A percentile compares a stretch with the other conserved stretches of the same genome.
Conservation (phyloP, 2,113 vertebrate genomes). For the Boulengeromyrus knoepffleri region DNA sequence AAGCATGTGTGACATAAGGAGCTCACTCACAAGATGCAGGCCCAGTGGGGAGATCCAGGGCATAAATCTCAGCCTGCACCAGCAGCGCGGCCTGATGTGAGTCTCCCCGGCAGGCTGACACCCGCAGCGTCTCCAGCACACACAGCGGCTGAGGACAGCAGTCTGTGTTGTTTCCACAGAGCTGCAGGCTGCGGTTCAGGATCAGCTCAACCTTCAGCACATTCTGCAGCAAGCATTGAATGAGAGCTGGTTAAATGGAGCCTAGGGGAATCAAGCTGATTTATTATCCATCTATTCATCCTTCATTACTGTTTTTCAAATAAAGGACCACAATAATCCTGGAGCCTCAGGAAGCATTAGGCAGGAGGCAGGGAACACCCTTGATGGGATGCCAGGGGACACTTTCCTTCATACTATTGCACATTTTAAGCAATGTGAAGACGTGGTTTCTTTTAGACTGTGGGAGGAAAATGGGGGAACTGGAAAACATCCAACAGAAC, state of each 20-base stretch:
- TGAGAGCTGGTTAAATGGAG: constrained; percentile 12
- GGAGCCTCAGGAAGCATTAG: neutral
- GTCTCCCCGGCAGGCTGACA: constrained; percentile 64
- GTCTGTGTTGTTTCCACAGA: constrained; percentile 58
- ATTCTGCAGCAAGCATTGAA: constrained; percentile 47
- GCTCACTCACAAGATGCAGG: constrained; percentile 59
- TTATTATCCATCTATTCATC: neutral
- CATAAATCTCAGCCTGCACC: constrained; percentile 74
- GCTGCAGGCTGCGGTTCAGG: constrained; percentile 48
- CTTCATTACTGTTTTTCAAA: neutral
- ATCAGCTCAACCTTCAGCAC: constrained; percentile 54
- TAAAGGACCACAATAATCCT: neutral
- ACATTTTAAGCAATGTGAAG: neutral
- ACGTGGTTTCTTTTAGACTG: neutral
- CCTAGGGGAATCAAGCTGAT: neutral
- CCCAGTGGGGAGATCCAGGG: constrained; percentile 52
- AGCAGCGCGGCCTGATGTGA: constrained; percentile 60
- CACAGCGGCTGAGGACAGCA: constrained; percentile 66
- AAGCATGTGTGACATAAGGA: neutral
- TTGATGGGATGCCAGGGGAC: neutral
- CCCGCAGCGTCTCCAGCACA: constrained; percentile 64
- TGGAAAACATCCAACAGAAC: neutral
- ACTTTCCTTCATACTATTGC: neutral
- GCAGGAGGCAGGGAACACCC: neutral
- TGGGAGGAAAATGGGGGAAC: neutral